phyloP scores from a whole-genome alignment of 2,797 vertebrate species.

The Pteronotus mesoamericanus region DNA sequence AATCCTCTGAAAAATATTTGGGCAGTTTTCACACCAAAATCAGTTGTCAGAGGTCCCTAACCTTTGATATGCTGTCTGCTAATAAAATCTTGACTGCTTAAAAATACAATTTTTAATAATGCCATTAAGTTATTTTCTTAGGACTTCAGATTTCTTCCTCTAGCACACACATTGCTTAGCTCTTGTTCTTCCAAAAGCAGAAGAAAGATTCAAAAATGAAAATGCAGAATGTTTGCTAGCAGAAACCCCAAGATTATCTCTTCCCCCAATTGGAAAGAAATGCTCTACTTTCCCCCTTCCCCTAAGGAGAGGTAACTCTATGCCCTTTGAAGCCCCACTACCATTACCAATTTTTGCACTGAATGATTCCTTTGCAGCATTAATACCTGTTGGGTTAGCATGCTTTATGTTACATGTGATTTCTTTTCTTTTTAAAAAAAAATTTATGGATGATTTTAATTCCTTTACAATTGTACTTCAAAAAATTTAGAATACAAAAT shows the following conservation, averaged over 20 bases:
- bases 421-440: not conserved
- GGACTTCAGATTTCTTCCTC: not conserved
- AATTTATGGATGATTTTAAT: not conserved
- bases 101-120: conserved; percentile 46
- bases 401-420: not conserved
- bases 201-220: not conserved
- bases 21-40: conserved; percentile 33
- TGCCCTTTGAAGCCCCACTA: conserved; percentile 24
- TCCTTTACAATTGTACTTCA: not conserved
- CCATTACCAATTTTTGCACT: not conserved
- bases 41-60: not conserved
- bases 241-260: not conserved
- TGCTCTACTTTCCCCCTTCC: not conserved
- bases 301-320: not conserved
- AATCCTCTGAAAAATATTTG: not conserved
- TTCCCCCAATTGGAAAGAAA: not conserved
- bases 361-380: not conserved
- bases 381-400: not conserved
- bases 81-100: conserved; percentile 46
- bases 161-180: not conserved
- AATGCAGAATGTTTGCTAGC: not conserved
- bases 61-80: conserved; percentile 31
- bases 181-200: not conserved
- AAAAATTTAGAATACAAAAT: not conserved
- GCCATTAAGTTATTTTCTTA: conserved; percentile 17